These are phyloP conservation scores for Clitarchus hookeri DNA, from an alignment of 2,888 invertebrate species.

Conservation along the genomic window DNA sequence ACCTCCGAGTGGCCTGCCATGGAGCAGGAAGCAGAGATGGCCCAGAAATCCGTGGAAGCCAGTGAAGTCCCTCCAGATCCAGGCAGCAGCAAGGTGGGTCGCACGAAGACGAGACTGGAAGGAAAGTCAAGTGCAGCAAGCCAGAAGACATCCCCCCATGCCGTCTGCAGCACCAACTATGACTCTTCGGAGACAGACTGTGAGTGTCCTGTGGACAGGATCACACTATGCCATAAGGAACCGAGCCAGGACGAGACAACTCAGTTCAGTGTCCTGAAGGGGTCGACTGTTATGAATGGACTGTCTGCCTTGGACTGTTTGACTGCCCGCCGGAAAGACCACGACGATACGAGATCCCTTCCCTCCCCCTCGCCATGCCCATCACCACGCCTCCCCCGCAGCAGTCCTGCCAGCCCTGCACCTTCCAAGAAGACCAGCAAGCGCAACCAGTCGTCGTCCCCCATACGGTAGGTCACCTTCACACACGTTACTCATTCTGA, in stretches of 20 bases:
- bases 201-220: background rate
- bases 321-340: background rate
- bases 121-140: background rate
- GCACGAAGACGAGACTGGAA: background rate
- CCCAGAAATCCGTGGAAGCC: background rate
- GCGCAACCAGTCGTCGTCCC: conserved; percentile 78
- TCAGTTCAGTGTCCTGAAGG: background rate
- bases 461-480: conserved; percentile 61
- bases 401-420: conserved; percentile 76
- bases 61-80: background rate
- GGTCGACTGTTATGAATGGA: background rate
- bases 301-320: conserved; percentile 3
- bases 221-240: background rate
- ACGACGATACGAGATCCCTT: conserved; percentile 52
- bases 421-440: conserved; percentile 72
- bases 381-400: conserved; percentile 65
- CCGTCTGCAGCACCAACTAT: background rate
- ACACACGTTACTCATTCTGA: too few relatives aligned
- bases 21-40: background rate
- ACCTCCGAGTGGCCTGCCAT: background rate
- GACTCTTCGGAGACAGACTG: conserved; percentile 22
- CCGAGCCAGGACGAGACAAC: too few relatives aligned
- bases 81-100: background rate
- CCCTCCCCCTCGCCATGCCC: conserved; percentile 55
- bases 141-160: background rate